These are phyloP conservation scores for Contarinia nasturtii DNA, from an alignment of 1,140 invertebrate genomes.

Conservation along the genomic window DNA sequence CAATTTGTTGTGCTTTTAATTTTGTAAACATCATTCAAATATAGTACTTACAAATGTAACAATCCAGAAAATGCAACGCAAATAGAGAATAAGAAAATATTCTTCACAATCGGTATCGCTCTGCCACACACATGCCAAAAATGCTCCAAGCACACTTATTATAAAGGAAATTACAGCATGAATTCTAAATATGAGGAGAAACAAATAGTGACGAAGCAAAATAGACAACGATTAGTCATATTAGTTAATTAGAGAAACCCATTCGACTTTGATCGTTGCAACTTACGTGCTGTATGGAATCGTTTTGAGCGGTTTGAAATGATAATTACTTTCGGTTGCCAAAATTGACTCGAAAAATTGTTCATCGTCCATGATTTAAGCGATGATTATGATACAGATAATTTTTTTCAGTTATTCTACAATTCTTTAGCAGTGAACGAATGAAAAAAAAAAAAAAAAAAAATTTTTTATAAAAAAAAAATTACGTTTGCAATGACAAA, in stretches of 20 bases:
- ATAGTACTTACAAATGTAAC: constrained; percentile 29
- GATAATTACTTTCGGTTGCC: constrained; percentile 8
- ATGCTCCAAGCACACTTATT: constrained; percentile 35
- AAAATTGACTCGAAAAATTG: constrained; percentile 6
- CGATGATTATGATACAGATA: neutral
- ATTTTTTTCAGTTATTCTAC: too few species aligned
- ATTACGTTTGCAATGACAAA: too few species aligned
- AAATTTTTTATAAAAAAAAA: too few species aligned
- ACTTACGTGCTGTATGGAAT: constrained; percentile 20
- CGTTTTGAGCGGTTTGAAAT: constrained; percentile 17
- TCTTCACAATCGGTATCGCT: constrained; percentile 35
- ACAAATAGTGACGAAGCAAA: neutral
- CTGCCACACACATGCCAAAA: constrained; percentile 31
- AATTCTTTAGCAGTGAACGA: too few species aligned
- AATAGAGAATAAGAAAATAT: constrained; percentile 43
- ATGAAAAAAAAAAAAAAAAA: too few species aligned
- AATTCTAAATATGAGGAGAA: constrained; percentile 11
- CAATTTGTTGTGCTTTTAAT: neutral
- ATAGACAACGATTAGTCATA: neutral
- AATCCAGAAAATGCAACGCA: constrained; percentile 39
- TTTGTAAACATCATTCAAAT: neutral
- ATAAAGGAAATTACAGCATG: constrained; percentile 29
- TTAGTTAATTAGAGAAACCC: neutral
- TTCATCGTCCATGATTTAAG: neutral
- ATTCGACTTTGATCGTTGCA: neutral